Conservation (phyloP, 2,888 invertebrate genomes). For the Eurois occulta region DNA sequence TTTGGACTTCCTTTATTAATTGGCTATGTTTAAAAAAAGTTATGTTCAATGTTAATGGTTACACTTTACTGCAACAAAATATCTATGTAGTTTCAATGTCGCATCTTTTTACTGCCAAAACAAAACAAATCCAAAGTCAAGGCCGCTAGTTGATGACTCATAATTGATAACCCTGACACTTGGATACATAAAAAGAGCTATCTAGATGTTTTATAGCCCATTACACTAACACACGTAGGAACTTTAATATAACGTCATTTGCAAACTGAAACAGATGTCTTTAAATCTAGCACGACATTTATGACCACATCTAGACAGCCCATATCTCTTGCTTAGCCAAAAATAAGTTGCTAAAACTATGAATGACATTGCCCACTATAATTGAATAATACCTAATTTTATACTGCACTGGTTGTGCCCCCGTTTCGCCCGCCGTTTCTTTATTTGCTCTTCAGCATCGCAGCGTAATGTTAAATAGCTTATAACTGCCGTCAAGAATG, state of each 20-base stretch:
- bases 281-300: constrained; percentile 40
- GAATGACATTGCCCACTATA: constrained; percentile 10
- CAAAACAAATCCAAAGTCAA: neutral
- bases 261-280: constrained; percentile 39
- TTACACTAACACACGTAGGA: constrained; percentile 5
- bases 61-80: neutral
- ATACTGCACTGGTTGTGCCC: neutral
- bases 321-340: constrained; percentile 39
- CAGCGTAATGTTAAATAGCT: neutral
- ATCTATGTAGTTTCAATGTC: neutral
- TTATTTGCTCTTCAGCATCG: neutral
- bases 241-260: constrained; percentile 7
- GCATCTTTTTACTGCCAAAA: neutral
- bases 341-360: constrained; percentile 13
- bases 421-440: neutral
- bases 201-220: constrained; percentile 17
- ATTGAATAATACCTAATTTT: neutral
- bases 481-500: neutral
- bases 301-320: constrained; percentile 22
- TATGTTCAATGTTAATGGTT: neutral
- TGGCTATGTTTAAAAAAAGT: neutral
- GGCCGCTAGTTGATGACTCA: neutral
- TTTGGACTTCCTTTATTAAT: neutral
- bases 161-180: constrained; percentile 7
- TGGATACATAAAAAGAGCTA: constrained; percentile 14